These are phyloP conservation scores for Thysanoteuthis rhombus DNA, from an alignment of 2,888 invertebrate genomes.

Conservation along the genomic window DNA sequence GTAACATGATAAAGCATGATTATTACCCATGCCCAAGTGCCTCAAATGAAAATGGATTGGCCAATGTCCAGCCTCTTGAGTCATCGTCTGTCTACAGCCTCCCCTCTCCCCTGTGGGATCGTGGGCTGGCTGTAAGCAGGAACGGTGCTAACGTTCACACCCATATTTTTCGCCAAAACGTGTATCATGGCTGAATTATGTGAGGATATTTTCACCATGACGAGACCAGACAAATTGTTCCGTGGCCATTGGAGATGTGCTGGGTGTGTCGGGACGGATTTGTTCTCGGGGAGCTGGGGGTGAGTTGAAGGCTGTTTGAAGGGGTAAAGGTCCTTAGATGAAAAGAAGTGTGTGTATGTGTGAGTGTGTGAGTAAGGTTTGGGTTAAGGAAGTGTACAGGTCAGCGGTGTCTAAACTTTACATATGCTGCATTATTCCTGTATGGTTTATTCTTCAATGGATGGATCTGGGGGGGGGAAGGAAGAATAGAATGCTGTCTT, in stretches of 20 bases:
- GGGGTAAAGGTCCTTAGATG: neutral
- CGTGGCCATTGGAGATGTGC: neutral
- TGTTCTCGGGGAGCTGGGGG: neutral
- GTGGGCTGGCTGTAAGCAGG: neutral
- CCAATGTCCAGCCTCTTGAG: conserved; percentile 12
- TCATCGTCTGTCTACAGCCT: neutral
- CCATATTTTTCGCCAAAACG: conserved; percentile 12
- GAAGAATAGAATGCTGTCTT: neutral
- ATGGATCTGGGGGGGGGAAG: neutral
- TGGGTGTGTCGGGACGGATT: neutral
- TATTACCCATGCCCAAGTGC: neutral
- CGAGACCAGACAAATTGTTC: neutral
- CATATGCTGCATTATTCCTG: neutral
- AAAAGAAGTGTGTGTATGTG: neutral
- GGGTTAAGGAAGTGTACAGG: neutral
- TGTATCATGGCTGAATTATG: conserved; percentile 12
- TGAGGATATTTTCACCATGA: neutral
- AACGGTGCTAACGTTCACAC: neutral
- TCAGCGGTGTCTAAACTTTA: neutral
- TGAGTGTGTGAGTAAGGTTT: neutral
- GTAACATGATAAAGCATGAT: neutral
- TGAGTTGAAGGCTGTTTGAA: neutral
- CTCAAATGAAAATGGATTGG: neutral
- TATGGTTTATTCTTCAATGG: neutral
- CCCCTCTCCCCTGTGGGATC: neutral